Percentiles rank a stretch among this genome's conserved stretches.
Evolutionary conservation across 2,888 invertebrate genomes (phyloP).

Genomic region (Tineola bisselliella): DNA sequence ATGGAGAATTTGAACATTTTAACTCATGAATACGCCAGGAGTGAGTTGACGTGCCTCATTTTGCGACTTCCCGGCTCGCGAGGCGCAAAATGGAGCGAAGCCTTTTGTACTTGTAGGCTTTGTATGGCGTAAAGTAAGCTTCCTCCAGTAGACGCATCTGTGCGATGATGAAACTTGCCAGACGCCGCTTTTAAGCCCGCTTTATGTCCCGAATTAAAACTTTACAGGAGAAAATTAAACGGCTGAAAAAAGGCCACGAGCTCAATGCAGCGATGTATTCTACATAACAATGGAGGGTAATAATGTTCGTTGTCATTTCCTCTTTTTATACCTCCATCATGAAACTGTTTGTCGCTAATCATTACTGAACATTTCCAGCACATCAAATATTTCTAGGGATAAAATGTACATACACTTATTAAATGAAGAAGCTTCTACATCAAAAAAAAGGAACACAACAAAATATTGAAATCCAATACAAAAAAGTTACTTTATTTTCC

Average conservation of each 20-base stretch:
- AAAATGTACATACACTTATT: too few species aligned
- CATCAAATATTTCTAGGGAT: too few species aligned
- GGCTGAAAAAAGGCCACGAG: constrained; percentile 35
- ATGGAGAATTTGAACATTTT: constrained; percentile 25
- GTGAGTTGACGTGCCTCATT: constrained; percentile 53
- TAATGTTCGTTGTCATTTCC: not conserved
- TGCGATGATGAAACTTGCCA: constrained; percentile 66
- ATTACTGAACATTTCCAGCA: too few species aligned
- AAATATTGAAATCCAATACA: not conserved
- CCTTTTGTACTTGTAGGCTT: constrained; percentile 65
- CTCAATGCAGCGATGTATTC: not conserved
- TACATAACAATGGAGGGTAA: not conserved
- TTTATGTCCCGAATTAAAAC: constrained; percentile 64
- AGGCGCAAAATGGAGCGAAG: constrained; percentile 60
- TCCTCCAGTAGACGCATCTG: constrained; percentile 57
- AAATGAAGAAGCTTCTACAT: too few species aligned
- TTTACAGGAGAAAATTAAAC: constrained; percentile 62
- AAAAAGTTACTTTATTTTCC: not conserved
- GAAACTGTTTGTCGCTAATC: too few species aligned
- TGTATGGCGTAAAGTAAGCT: constrained; percentile 65
- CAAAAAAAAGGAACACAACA: not conserved
- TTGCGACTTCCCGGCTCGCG: constrained; percentile 55
- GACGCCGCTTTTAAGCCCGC: constrained; percentile 63
- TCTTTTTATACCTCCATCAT: not conserved
- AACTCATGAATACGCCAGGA: constrained; percentile 31